Base-by-base conservation (phyloP, 2,888 invertebrate genomes). In the Strigamia transsilvanica region DNA sequence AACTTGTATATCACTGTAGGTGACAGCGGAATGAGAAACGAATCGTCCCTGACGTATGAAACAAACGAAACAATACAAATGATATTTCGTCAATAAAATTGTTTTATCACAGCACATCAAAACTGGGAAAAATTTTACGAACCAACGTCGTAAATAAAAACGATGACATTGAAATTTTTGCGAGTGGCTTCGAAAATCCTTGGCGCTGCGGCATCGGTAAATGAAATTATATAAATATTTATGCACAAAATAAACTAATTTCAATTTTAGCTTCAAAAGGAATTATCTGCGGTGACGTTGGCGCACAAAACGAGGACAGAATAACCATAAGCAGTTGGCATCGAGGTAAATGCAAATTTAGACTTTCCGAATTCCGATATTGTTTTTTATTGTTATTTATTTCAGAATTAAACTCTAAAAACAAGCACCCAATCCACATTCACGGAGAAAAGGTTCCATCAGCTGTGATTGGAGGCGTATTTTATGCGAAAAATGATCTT, bases 61-160 rank as follows among this genome's bases (percentile, higher is more conserved):
- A 56, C n/a, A 2, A 56, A 56, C 2, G 9, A 56, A 56, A 56
- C n/a, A 56, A 56, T 56, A 56, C 0, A 18, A 15, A 56, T 18
- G 7, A 18, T 18, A 56, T 18, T 18, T 56, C 2, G 6, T 56
- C 18, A 56, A 2, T 18, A 18, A 56, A n/a, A 56, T 18, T 56
- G 46, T n/a, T 9, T 56, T 56, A 56, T 7, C 23, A 18, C 32
- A 77, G 78, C 32, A 18, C 32, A 38, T 77, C 78, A 18, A 38
- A 38, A 77, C 18, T 77, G 15, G 78, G 78, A 27, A 77, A 77
- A 77, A 77, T 77, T 77, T 77, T 77, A 27, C 78, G 27, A n/a
- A 77, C 38, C 0, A 38, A 77, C 18, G 78, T 77, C 15, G 18
- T 15, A 6, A 38, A 27, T 77, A 77, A 38, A 15, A 27, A 77